Evolutionary conservation across 1,140 invertebrate species (phyloP), one percentile per base, ranked within the genome.

Genomic region (Trichonephila clavipes): DNA sequence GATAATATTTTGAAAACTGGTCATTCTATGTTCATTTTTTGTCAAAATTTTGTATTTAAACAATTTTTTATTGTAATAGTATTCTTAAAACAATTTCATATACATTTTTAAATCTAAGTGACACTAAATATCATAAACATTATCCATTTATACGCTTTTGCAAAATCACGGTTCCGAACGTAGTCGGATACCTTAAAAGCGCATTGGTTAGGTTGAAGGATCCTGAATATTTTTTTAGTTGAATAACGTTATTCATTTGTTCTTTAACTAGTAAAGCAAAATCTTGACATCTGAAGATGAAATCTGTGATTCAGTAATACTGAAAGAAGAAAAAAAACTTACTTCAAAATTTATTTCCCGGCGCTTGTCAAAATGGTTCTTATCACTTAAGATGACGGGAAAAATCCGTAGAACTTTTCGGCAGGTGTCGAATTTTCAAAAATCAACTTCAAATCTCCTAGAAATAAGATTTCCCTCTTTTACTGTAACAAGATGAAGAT

Each of bases 211-310:
- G 0, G 7, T 10, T 51, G 51, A 51, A 51, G 2, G 10, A 51
- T 51, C 10, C 51, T 40, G 34, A 40, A 77, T 40, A 34, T 34
- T 18, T 40, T 40, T 7, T 87, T 64, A 14, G 44, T 24, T 28
- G 12, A 64, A 21, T 64, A 87, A 87, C 21, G 40, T n/a, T 12
- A 87, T 77, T 77, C 72, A 6, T 28, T 40, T 77, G 14, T 77
- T 77, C 34, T 34, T 18, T 77, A 6, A 77, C 14, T 24, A 14
- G 28, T 16, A 34, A 77, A 19, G 28, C 28, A 77, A 77, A 77
- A 40, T 77, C 72, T 77, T 77, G 82, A 85, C 82, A 85, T 85
- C 58, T 19, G 82, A 58, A 85, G 28, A 85, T n/a, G 7, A 85
- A 85, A 85, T 59, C 51, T 85, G 24, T 24, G 82, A 85, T 85